These are phyloP conservation scores for Synergus japonicus DNA, from an alignment of 2,888 invertebrate species.

Conservation along the genomic window DNA sequence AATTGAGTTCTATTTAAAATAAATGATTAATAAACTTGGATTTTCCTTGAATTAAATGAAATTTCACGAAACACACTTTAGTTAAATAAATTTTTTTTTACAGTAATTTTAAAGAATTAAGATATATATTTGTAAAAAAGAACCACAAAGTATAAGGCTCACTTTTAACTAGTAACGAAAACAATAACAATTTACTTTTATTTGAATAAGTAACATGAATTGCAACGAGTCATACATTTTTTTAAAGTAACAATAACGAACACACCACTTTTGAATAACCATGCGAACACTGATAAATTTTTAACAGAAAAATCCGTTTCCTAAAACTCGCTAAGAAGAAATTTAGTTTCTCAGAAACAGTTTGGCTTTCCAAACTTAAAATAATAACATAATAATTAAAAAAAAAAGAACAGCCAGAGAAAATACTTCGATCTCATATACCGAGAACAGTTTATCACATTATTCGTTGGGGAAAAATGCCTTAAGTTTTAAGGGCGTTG, in stretches of 20 bases:
- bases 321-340: background rate
- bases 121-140: too few species aligned
- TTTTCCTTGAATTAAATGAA: too few species aligned
- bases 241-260: background rate
- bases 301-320: background rate
- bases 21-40: too few species aligned
- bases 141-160: too few species aligned
- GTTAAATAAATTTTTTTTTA: too few species aligned
- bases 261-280: background rate
- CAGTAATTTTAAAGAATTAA: too few species aligned
- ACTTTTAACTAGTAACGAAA: too few species aligned
- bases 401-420: background rate
- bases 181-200: background rate
- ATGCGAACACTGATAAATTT: background rate
- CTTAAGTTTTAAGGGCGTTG: background rate
- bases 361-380: background rate
- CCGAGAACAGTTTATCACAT: background rate
- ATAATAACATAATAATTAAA: background rate
- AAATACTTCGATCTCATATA: conserved; percentile 23
- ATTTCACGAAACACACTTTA: too few species aligned
- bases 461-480: background rate
- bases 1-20: too few species aligned
- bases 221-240: background rate
- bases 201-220: too few species aligned
- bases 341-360: background rate